Base-by-base conservation (phyloP, 2,888 invertebrate genomes). In the Pemphredon lugubris region DNA sequence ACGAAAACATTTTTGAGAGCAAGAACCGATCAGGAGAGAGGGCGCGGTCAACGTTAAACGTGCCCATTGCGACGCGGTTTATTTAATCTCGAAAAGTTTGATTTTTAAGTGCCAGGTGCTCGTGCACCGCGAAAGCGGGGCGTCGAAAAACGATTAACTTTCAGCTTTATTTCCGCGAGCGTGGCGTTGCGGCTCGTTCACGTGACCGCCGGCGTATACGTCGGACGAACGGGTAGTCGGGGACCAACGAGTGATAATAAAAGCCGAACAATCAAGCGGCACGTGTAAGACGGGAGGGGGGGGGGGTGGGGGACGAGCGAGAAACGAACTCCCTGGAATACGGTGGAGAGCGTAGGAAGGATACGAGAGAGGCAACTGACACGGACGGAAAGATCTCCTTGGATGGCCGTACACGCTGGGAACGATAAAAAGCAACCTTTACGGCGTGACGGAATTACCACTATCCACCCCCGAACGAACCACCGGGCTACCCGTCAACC, bases 361-460 rank as follows among this genome's bases (percentile, higher is more conserved):
- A 55, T 58, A 16, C 48, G 39, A n/a, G n/a, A n/a, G n/a, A n/a
- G n/a, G n/a, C 61, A 65, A 63, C 69, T 64, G 61, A 66, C 66
- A 51, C 57, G 57, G 73, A 53, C 65, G 69, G 51, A 64, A 68
- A 60, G 69, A 76, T 67, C 69, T 55, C 60, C 58, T 57, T 65
- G 70, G 71, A 81, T 77, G 73, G 75, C 53, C 55, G 80, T 68
- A 58, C 68, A 55, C 73, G 76, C 74, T 69, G 61, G 64, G 66
- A 76, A 68, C 87, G 81, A 87, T 87, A 87, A 87, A 87, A 86
- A 86, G 84, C 80, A 85, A 86, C 83, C 84, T 87, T 87, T 87
- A 87, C 84, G 83, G 84, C 83, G 83, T 85, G 86, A 83, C 83
- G 86, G 82, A 87, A 87, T 87, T 86, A 85, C 86, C 82, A 78